phyloP scores from a whole-genome alignment of 2,797 vertebrate genomes.

The Denticeps clupeoides region DNA sequence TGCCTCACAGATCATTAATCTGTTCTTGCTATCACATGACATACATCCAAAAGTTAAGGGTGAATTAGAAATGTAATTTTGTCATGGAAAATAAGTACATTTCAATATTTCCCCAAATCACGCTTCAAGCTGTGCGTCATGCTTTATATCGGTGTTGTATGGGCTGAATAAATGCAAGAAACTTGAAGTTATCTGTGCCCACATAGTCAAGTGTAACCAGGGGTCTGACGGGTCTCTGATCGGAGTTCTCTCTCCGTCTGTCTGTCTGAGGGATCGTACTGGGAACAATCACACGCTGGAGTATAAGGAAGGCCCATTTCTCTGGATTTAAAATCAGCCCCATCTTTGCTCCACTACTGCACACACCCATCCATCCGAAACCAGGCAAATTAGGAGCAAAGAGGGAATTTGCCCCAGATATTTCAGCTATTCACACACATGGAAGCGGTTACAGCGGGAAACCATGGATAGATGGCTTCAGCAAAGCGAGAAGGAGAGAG shows the following conservation, averaged over 20 bases:
- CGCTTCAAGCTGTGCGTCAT: no score
- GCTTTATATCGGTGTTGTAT: no score
- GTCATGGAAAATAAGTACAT: no score
- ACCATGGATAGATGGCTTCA: constrained; percentile 28
- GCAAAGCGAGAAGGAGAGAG: constrained; percentile 19
- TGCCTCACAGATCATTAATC: no score
- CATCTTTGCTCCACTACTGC: constrained; percentile 17
- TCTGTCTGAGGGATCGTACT: neutral
- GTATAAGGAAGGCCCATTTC: constrained; percentile 5
- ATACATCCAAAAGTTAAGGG: no score
- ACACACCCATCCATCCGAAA: constrained; percentile 31
- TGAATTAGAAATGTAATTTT: no score
- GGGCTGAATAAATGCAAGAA: no score
- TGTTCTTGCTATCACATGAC: no score
- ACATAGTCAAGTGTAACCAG: no score
- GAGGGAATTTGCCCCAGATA: constrained; percentile 37
- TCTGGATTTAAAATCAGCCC: constrained; percentile 37
- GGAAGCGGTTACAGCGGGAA: constrained; percentile 34
- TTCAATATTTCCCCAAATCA: no score
- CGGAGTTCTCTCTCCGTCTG: constrained; percentile 2
- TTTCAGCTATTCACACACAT: constrained; percentile 41
- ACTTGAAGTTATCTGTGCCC: no score
- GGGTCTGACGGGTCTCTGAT: no score
- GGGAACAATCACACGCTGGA: constrained; percentile 1
- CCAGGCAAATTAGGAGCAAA: constrained; percentile 38